A percentile compares a stretch with the other conserved stretches of the same genome.
These are phyloP conservation scores for Zygothrica quintamaculata DNA, from an alignment of 2,888 invertebrate genomes.

Conservation along the genomic window DNA sequence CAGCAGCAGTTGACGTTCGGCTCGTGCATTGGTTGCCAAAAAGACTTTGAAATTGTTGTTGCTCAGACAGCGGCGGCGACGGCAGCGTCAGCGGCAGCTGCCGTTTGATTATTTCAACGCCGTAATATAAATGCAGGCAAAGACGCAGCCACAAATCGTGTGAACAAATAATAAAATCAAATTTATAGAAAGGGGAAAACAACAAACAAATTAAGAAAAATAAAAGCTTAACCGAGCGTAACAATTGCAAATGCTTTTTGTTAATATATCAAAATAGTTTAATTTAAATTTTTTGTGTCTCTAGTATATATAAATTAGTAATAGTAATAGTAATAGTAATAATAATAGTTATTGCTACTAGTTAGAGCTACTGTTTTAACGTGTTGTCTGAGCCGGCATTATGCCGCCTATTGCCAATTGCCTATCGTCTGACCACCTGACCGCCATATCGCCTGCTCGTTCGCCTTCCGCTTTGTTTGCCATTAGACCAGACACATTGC, in stretches of 20 bases:
- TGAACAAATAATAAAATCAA: constrained; percentile 36
- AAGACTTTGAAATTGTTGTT: constrained; percentile 43
- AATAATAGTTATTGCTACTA: constrained; percentile 9
- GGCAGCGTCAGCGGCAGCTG: constrained; percentile 42
- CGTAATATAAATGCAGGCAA: constrained; percentile 48
- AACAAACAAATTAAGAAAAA: constrained; percentile 13
- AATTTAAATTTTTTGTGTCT: constrained; percentile 28
- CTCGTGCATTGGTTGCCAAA: constrained; percentile 57
- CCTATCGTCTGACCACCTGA: constrained; percentile 7
- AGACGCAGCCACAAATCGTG: constrained; percentile 54
- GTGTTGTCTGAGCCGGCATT: constrained; percentile 7
- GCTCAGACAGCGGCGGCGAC: constrained; percentile 33
- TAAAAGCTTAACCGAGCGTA: constrained; percentile 12
- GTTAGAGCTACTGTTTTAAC: constrained; percentile 15
- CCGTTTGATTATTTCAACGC: constrained; percentile 46
- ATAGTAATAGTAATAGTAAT: constrained; percentile 13
- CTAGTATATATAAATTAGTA: constrained; percentile 17
- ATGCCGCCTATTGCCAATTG: no score
- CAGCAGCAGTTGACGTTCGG: constrained; percentile 50
- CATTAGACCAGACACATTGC: constrained; percentile 12
- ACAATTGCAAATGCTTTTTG: constrained; percentile 24
- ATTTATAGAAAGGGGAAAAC: constrained; percentile 33
- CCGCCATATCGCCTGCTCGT: constrained; percentile 2
- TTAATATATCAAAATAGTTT: constrained; percentile 18
- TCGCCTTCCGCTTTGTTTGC: constrained; percentile 7